Base-by-base conservation (phyloP, 2,888 invertebrate species). In the Myopa testacea region DNA sequence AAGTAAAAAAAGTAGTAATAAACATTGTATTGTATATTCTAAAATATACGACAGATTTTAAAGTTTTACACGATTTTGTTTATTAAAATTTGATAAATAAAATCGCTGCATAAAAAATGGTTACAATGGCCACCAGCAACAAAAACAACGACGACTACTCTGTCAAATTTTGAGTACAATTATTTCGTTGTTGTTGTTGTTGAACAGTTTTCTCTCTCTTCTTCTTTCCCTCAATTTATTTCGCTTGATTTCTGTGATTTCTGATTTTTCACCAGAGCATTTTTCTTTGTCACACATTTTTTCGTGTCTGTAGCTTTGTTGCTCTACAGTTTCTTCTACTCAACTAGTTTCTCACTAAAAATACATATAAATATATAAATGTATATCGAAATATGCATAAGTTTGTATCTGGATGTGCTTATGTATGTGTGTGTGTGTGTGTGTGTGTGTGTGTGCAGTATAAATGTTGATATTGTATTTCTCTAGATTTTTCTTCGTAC, bases 271-370 rank as follows among this genome's bases (percentile, higher is more conserved):
- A 10, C 26, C 62, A 62, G 62, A 19, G 8, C 7, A 16, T 14
- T 65, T 65, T 65, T 34, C 14, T 65, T 37, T 65, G 65, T 38
- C 10, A 26, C 16, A 65, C 65, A 37, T 65, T 65, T 45, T 45
- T 45, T 45, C 26, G 26, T 26, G 26, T 26, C 45, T 10, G 45
- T 1, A 45, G 45, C 45, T 45, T 38, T 38, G 65, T 65, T 65
- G 7, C 65, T 38, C 8, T 63, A 63, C 58, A 26, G 34, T 38
- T 65, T 34, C 65, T 38, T 34, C 34, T 16, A 65, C 65, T 65
- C 10, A 34, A 16, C 65, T 8, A 38, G 65, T 65, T 65, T 65
- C 34, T 14, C 3, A 62, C 62, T 19, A 10, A 26, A 26, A 4
- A 62, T 5, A 26, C 19, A 5, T 62, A 6, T 5, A n/a, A 26